Percentiles rank a stretch among this genome's conserved stretches.
These are phyloP conservation scores for Neomonachus schauinslandi DNA, from an alignment of 2,113 vertebrate genomes.

Conservation along the genomic window DNA sequence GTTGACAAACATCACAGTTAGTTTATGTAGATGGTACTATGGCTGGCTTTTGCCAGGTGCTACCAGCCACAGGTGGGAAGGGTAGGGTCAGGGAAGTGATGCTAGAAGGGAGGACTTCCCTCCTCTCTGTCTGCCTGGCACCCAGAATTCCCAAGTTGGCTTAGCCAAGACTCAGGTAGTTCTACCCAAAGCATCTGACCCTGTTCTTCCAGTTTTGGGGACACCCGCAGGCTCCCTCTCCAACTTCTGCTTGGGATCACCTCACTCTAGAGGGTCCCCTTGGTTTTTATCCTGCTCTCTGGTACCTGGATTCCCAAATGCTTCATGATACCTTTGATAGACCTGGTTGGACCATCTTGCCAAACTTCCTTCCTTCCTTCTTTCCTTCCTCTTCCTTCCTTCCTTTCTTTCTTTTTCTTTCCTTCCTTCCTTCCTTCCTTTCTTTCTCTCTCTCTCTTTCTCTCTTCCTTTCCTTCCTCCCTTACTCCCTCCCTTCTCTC, in stretches of 20 bases:
- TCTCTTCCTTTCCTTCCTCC: not conserved
- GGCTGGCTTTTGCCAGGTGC: not conserved
- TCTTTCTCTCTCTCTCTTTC: too few relatives aligned
- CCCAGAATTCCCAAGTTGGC: not conserved
- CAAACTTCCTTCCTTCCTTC: not conserved
- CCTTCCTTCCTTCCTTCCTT: too few relatives aligned
- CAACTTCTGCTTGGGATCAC: not conserved
- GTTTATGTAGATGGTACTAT: not conserved
- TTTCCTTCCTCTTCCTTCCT: not conserved
- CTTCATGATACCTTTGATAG: not conserved
- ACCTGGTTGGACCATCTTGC: not conserved
- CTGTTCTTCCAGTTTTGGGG: not conserved
- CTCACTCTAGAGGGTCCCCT: not conserved
- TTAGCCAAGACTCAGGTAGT: not conserved
- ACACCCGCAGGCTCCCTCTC: not conserved
- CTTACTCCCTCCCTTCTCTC: too few relatives aligned
- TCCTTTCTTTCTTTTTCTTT: not conserved
- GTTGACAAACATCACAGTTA: not conserved
- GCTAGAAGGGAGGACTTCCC: not conserved
- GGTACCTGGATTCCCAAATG: not conserved
- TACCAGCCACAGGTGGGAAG: not conserved
- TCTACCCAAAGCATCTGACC: not conserved
- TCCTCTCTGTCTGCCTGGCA: not conserved
- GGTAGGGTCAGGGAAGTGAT: not conserved
- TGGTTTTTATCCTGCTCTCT: not conserved